A percentile compares a stretch with the other conserved stretches of the same genome.
These are phyloP conservation scores for Cyclargus thomasi DNA, from an alignment of 1,140 invertebrate genomes.

Conservation along the genomic window DNA sequence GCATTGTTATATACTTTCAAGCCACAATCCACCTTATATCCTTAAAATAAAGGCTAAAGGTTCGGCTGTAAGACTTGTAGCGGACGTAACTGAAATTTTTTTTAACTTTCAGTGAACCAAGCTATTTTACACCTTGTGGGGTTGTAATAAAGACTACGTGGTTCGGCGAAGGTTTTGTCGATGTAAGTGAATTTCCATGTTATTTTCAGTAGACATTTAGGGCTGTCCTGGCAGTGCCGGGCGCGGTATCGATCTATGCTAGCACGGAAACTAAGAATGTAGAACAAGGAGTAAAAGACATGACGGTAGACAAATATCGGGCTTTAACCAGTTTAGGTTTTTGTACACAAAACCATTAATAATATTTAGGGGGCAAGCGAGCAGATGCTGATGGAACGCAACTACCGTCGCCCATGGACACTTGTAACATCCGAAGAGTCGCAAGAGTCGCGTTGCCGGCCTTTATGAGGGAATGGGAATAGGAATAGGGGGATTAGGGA, in stretches of 20 bases:
- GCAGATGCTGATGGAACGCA: no score
- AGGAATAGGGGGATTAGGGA: no score
- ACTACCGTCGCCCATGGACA: no score
- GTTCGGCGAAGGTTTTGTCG: not conserved
- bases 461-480: no score
- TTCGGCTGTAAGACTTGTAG: not conserved
- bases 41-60: constrained; percentile 1
- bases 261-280: constrained; percentile 37
- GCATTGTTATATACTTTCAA: not conserved
- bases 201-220: constrained; percentile 42
- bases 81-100: constrained; percentile 38
- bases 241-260: constrained; percentile 48
- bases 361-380: no score
- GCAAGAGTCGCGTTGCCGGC: no score
- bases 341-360: no score
- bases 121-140: not conserved
- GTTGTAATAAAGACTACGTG: constrained; percentile 9
- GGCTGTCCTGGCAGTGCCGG: constrained; percentile 47
- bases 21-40: constrained; percentile 1
- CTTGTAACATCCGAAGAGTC: no score
- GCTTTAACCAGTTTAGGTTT: no score
- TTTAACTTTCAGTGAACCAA: not conserved
- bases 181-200: constrained; percentile 44
- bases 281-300: not conserved
- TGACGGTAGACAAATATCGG: not conserved